Evolutionary conservation across 2,888 invertebrate species (phyloP).

Genomic region (Timandra comae): DNA sequence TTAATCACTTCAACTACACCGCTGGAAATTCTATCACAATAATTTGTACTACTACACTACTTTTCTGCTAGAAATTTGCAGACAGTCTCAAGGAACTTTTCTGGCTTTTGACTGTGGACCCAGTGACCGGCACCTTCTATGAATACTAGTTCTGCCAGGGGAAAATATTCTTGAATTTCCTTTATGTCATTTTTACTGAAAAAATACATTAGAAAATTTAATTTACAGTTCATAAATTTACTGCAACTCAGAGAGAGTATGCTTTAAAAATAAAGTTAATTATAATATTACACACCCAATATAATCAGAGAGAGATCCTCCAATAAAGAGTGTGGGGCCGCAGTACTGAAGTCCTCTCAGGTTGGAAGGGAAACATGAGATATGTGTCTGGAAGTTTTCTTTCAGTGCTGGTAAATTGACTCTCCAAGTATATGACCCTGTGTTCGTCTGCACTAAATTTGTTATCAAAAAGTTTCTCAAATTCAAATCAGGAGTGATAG

Average conservation of each 20-base stretch:
- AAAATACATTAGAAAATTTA: conserved; percentile 9
- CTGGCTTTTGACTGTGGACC: conserved; percentile 94
- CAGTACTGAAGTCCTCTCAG: conserved; percentile 68
- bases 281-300: conserved; percentile 78
- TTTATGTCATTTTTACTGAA: conserved; percentile 75
- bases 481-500: conserved; percentile 74
- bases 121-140: conserved; percentile 93
- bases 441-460: conserved; percentile 84
- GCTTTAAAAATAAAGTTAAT: too few species aligned
- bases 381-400: conserved; percentile 78
- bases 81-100: conserved; percentile 81
- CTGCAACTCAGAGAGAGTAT: too few species aligned
- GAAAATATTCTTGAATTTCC: conserved; percentile 83
- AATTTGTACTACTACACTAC: conserved; percentile 30
- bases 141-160: conserved; percentile 81
- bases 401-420: conserved; percentile 86
- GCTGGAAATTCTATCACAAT: conserved; percentile 25
- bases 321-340: conserved; percentile 89
- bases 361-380: conserved; percentile 80
- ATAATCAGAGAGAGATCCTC: conserved; percentile 89
- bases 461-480: conserved; percentile 88
- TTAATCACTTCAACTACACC: conserved; percentile 19
- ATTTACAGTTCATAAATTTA: background rate
- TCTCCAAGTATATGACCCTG: conserved; percentile 83
- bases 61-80: conserved; percentile 79